Evolutionary conservation across 2,797 vertebrate species (phyloP).

Genomic region (Oophaga sylvatica): DNA sequence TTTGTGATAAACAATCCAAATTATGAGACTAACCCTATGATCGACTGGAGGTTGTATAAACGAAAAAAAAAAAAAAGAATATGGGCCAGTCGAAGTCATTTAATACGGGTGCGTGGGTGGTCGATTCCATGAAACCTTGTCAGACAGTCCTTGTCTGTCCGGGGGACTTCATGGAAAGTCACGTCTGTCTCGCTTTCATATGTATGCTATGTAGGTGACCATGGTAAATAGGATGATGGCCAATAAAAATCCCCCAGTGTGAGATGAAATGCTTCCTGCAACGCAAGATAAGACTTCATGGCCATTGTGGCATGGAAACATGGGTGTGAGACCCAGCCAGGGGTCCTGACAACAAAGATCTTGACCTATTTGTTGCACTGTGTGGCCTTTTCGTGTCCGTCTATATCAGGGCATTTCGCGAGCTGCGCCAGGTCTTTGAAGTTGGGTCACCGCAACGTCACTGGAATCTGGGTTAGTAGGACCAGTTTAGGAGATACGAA

Average conservation of each 20-base stretch:
- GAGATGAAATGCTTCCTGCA: background rate
- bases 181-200: background rate
- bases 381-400: background rate
- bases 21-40: background rate
- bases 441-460: background rate
- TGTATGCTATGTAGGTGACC: background rate
- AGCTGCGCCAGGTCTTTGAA: background rate
- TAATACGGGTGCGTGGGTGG: background rate
- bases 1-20: background rate
- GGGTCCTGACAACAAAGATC: background rate
- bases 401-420: background rate
- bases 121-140: background rate
- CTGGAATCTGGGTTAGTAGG: slow-evolving; percentile 55
- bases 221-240: background rate
- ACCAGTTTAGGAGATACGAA: slow-evolving; percentile 9
- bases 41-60: background rate
- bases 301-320: background rate
- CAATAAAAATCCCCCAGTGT: background rate
- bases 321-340: too few relatives aligned
- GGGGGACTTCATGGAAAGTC: background rate
- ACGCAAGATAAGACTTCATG: background rate
- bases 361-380: slow-evolving; percentile 46
- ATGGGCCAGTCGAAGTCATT: background rate
- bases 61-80: background rate
- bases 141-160: background rate